Conservation (phyloP, 1,140 invertebrate genomes). For the Limonius californicus region DNA sequence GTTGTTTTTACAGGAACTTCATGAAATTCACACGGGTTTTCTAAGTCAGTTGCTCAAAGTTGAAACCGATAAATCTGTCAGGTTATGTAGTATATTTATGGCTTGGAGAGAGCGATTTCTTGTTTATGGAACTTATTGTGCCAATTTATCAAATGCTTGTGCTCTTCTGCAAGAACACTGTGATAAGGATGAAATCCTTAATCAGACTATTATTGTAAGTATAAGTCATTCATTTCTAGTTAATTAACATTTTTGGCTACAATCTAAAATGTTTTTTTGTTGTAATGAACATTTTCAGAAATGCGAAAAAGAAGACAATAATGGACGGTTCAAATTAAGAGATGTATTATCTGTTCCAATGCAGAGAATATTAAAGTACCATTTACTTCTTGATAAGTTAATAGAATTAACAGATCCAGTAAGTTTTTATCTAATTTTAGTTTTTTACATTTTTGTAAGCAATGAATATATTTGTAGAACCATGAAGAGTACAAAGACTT, state of each 20-base stretch:
- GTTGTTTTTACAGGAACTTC: slow-evolving; percentile 62
- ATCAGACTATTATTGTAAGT: slow-evolving; percentile 14
- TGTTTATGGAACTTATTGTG: slow-evolving; percentile 94
- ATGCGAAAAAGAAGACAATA: slow-evolving; percentile 90
- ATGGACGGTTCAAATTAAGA: slow-evolving; percentile 89
- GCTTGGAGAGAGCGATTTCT: slow-evolving; percentile 87
- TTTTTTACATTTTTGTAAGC: too few relatives aligned
- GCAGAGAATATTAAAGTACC: slow-evolving; percentile 97
- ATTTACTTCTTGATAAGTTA: slow-evolving; percentile 87
- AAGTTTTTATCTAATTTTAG: too few relatives aligned
- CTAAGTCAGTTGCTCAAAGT: slow-evolving; percentile 75
- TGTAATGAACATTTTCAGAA: slow-evolving; percentile 56
- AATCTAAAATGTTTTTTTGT: too few relatives aligned
- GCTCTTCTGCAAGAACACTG: slow-evolving; percentile 71
- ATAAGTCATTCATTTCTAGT: background rate
- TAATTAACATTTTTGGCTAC: too few relatives aligned
- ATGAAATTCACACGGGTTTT: slow-evolving; percentile 82
- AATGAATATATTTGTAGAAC: slow-evolving; percentile 54
- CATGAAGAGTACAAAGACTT: slow-evolving; percentile 81
- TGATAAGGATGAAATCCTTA: slow-evolving; percentile 45
- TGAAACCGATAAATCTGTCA: slow-evolving; percentile 49
- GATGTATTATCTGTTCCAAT: slow-evolving; percentile 96
- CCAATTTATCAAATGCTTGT: slow-evolving; percentile 82
- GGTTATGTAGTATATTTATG: slow-evolving; percentile 76
- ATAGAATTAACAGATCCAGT: slow-evolving; percentile 85